Conservation (phyloP, 2,888 invertebrate genomes). For the Trichacis sp. region DNA sequence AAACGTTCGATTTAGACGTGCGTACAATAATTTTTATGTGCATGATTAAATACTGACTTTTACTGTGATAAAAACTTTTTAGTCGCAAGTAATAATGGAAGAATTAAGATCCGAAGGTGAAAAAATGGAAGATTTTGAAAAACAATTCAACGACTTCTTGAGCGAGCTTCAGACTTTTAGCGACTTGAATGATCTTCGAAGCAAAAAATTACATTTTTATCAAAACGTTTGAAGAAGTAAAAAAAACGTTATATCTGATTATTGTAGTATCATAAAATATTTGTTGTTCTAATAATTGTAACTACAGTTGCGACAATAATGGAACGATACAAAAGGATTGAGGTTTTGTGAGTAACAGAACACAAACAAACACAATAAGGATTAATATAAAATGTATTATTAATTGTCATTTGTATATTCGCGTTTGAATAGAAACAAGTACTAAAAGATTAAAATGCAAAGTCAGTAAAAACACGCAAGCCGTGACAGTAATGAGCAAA, state of each 20-base stretch:
- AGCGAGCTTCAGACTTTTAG: too few relatives aligned
- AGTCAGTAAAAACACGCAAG: constrained; percentile 49
- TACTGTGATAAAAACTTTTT: constrained; percentile 9
- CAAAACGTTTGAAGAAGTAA: too few relatives aligned
- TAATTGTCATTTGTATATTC: constrained; percentile 58
- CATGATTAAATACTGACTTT: neutral
- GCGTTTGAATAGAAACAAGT: constrained; percentile 55
- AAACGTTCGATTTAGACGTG: constrained; percentile 19
- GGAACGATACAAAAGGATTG: neutral
- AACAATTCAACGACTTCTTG: constrained; percentile 23
- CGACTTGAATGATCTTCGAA: too few relatives aligned
- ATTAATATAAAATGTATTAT: constrained; percentile 69
- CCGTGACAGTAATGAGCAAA: constrained; percentile 52
- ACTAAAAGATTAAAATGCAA: constrained; percentile 47
- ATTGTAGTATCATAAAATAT: neutral
- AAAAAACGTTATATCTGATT: neutral
- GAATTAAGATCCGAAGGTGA: constrained; percentile 20
- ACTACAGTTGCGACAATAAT: too few relatives aligned
- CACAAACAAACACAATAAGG: constrained; percentile 50
- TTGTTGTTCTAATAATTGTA: too few relatives aligned
- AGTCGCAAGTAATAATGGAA: constrained; percentile 18
- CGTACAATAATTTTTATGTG: constrained; percentile 9
- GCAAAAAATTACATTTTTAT: too few relatives aligned
- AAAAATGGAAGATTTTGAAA: constrained; percentile 27
- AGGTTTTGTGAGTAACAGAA: constrained; percentile 43